Evolutionary conservation across 2,113 vertebrate species (phyloP).

Genomic region (Corydoras sp.): DNA sequence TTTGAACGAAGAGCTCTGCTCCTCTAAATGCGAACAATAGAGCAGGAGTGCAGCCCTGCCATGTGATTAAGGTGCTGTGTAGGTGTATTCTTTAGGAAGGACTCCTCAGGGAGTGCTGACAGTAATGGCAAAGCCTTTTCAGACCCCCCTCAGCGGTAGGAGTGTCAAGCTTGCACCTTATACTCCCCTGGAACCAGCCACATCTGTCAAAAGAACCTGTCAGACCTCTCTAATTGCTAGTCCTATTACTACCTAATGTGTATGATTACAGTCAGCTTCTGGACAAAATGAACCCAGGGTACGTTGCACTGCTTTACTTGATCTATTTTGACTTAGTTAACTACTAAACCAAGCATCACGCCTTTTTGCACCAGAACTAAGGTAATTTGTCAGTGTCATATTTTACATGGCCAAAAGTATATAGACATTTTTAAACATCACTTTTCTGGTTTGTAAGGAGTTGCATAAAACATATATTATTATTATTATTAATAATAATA

Average conservation of each 20-base stretch:
- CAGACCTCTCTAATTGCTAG: constrained; percentile 31
- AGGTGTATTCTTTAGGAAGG: constrained; percentile 31
- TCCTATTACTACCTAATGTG: constrained; percentile 32
- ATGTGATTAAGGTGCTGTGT: constrained; percentile 28
- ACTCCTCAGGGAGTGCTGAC: constrained; percentile 26
- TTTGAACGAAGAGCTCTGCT: background rate
- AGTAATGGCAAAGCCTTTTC: constrained; percentile 28
- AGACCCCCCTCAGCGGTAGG: constrained; percentile 20
- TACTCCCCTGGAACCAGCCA: constrained; percentile 6
- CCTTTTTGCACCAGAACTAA: background rate
- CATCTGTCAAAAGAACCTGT: constrained; percentile 40
- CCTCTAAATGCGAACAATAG: constrained; percentile 5
- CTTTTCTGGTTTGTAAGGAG: too few species aligned
- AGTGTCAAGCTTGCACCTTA: constrained; percentile 14
- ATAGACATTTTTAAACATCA: too few species aligned
- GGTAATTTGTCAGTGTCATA: background rate
- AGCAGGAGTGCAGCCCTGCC: background rate
- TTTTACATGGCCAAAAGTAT: too few species aligned
- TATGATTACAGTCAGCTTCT: constrained; percentile 39
- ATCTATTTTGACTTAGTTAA: constrained; percentile 16
- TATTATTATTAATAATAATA: too few species aligned
- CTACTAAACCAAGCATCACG: background rate
- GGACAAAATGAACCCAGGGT: constrained; percentile 20
- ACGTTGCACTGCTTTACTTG: background rate
- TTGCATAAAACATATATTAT: too few species aligned